phyloP scores from a whole-genome alignment of 2,113 vertebrate species.

The Phrynosoma platyrhinos region DNA sequence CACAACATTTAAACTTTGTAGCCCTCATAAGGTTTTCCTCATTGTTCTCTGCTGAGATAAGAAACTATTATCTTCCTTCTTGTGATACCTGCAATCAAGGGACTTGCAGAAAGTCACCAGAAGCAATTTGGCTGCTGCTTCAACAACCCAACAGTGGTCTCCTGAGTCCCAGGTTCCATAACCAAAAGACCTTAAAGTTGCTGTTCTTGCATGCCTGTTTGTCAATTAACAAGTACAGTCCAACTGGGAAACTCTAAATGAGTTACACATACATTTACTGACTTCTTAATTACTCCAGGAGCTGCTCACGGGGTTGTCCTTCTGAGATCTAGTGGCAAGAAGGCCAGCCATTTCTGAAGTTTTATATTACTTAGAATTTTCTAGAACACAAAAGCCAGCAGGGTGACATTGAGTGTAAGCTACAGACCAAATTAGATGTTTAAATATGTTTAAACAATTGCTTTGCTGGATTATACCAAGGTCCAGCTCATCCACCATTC shows the following conservation, averaged over 20 bases:
- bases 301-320: neutral
- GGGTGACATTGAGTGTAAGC: constrained; percentile 10
- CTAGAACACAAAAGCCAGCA: constrained; percentile 1
- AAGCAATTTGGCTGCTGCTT: neutral
- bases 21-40: neutral
- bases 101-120: constrained; percentile 28
- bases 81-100: neutral
- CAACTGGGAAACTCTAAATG: constrained; percentile 25
- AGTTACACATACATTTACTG: constrained; percentile 42
- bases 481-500: neutral
- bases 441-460: neutral
- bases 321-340: neutral
- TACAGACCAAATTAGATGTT: neutral
- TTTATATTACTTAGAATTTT: neutral
- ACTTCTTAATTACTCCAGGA: constrained; percentile 49
- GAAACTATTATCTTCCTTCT: neutral
- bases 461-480: neutral
- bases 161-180: neutral
- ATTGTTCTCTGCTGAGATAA: neutral
- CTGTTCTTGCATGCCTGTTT: constrained; percentile 22
- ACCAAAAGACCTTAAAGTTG: neutral
- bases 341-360: neutral
- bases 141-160: neutral
- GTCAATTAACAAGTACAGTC: constrained; percentile 45
- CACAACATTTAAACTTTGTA: too few relatives aligned